Base-by-base conservation (phyloP, 2,888 invertebrate species). In the Melanostoma mellinum region DNA sequence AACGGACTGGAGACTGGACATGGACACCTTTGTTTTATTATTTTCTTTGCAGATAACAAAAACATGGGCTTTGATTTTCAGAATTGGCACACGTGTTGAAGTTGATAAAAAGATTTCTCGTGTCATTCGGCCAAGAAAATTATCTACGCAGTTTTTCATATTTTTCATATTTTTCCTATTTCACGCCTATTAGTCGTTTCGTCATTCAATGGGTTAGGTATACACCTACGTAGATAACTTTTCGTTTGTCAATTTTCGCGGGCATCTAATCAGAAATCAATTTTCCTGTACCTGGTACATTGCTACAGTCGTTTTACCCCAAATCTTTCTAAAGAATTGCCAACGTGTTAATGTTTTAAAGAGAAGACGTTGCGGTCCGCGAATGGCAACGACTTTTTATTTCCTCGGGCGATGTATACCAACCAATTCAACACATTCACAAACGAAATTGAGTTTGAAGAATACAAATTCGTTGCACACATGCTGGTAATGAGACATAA, bases 291-390 rank as follows among this genome's bases (percentile, higher is more conserved):
- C 35, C 3, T 50, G n/a, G 9, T 6, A 1, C 30, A 6, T 44
- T 0, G 8, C 10, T 6, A 10, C 2, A 44, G 46, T 0, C 10
- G 5, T 20, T 42, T 3, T 20, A 42, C 10, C 20, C 44, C 10
- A 4, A 35, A 35, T 61, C 48, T 30, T 61, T 9, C 61, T 36
- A 8, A 33, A 56, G 32, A 63, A 65, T 38, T 77, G 77, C 40
- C 77, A 78, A 60, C 77, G 77, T 78, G 77, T 78, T 56, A 44
- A 56, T 5, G 32, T 65, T 6, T 65, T 6, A 9, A 53, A 56
- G 33, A 55, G 33, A 20, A 46, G 8, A 2, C 6, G 10, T 8
- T 9, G 30, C 6, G n/a, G 3, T 8, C 46, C 8, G 10, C 5
- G n/a, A 35, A 38, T 55, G 20, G 20, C 20, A 8, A 38, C 55